Conservation (phyloP, 1,140 invertebrate species). For the Zaprionus capensis region DNA sequence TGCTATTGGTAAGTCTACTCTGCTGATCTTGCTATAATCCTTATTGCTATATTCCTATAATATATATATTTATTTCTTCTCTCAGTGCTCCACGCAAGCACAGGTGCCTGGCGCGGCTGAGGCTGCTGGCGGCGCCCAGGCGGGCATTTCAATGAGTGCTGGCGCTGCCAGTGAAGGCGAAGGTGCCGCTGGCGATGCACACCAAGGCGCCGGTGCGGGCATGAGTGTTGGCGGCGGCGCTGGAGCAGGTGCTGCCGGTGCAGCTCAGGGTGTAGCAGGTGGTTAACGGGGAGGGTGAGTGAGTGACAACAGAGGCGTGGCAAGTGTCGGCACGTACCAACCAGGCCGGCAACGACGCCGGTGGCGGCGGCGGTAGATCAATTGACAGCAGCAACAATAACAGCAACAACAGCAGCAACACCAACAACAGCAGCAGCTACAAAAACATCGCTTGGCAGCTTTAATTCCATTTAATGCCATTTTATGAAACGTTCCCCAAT, state of each 20-base stretch:
- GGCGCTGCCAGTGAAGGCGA: slow-evolving; percentile 31
- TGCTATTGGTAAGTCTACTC: slow-evolving; percentile 44
- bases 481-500: slow-evolving; percentile 54
- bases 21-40: background rate
- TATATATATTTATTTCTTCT: background rate
- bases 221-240: slow-evolving; percentile 36
- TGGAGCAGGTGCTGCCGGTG: slow-evolving; percentile 30
- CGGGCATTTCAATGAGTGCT: slow-evolving; percentile 30
- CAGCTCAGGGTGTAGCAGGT: slow-evolving; percentile 22
- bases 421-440: slow-evolving; percentile 1
- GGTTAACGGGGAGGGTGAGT: background rate
- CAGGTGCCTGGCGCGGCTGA: slow-evolving; percentile 29
- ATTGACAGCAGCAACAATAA: slow-evolving; percentile 30
- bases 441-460: slow-evolving; percentile 52
- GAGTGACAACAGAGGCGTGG: slow-evolving; percentile 2
- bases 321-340: background rate
- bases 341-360: background rate
- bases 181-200: slow-evolving; percentile 30
- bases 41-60: background rate
- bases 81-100: slow-evolving; percentile 35
- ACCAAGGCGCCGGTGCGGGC: slow-evolving; percentile 37
- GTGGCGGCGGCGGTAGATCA: slow-evolving; percentile 57
- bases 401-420: background rate
- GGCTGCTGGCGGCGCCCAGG: slow-evolving; percentile 42
- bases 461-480: slow-evolving; percentile 69